Conservation (phyloP, 1,140 invertebrate species). For the Phocides pigmalion region DNA sequence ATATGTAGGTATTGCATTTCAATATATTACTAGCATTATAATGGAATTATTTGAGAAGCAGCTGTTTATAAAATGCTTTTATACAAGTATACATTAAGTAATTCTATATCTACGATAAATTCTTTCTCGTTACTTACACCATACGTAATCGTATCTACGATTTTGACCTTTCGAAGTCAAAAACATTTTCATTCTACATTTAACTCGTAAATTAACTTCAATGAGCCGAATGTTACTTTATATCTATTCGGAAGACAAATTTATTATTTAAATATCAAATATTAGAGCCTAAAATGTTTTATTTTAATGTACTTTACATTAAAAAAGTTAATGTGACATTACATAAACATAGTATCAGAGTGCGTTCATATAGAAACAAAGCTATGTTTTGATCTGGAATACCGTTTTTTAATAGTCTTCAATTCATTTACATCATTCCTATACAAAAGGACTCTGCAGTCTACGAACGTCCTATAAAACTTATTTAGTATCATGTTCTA, state of each 20-base stretch:
- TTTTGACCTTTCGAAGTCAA: constrained; percentile 51
- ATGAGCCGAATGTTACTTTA: constrained; percentile 69
- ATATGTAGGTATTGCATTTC: too few relatives aligned
- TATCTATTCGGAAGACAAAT: constrained; percentile 81
- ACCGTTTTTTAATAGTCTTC: too few relatives aligned
- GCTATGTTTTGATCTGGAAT: too few relatives aligned
- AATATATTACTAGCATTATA: too few relatives aligned
- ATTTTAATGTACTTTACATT: constrained; percentile 30
- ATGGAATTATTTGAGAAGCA: too few relatives aligned
- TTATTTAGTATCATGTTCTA: not conserved
- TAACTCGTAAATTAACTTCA: constrained; percentile 53
- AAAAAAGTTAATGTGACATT: not conserved
- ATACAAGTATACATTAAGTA: constrained; percentile 22
- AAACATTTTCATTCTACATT: constrained; percentile 55
- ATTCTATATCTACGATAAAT: constrained; percentile 65
- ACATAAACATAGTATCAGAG: too few relatives aligned
- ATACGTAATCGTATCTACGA: constrained; percentile 40
- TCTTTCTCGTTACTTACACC: constrained; percentile 64
- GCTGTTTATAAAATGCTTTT: constrained; percentile 10
- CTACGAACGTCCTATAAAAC: too few relatives aligned
- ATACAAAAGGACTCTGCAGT: not conserved
- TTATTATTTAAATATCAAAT: constrained; percentile 60
- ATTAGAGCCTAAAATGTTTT: constrained; percentile 40
- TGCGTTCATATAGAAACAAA: too few relatives aligned
- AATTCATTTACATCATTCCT: too few relatives aligned